Evolutionary conservation across 2,113 vertebrate species (phyloP), one percentile per base, ranked within the genome.

Genomic region (Natator depressus): DNA sequence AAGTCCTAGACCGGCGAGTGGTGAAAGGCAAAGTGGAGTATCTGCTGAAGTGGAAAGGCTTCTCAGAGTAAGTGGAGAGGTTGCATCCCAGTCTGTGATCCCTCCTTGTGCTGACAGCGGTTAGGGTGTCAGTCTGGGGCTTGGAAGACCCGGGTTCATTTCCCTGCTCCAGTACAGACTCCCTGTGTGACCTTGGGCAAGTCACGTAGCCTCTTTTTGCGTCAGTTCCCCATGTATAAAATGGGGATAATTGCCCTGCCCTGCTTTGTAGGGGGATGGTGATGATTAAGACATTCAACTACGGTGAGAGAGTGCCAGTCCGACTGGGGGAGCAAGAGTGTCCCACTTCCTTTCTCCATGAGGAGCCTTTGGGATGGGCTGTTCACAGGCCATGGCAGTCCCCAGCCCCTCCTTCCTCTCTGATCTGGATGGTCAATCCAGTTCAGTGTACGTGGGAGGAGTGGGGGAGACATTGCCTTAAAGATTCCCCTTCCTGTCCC

Each of bases 21-120:
- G 99, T 99, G 22, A 99, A 99, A 94, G 99, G 99, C 35, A 99
- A 98, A 95, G 99, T 99, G 85, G 99, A 99, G 87, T 99, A 99
- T 69, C 98, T 99, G 50, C 99, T 99, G 29, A 99, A 99, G 97
- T 99, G 99, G 99, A 99, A 99, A 96, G 99, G 99, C 17, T 99
- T 99, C 97, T 99, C 99, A 0, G 98, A 99, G 99, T 99, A 98
- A 99, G 99, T 93, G 85, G 75, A 78, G 42, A 47, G 22, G 46
- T 14, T 29, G 25, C 0, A 2, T 29, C 46, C 80, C 2, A 3
- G 29, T 19, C 24, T 42, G 82, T 98, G 62, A 3, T 46, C 35
- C 47, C 65, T n/a, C 55, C 35, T 49, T 75, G 12, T 59, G 24
- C n/a, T 72, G 35, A 10, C 65, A 20, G 65, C 10, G 27, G 8